These are phyloP conservation scores for Spondyliosoma cantharus DNA, from an alignment of 2,797 vertebrate genomes.

Conservation along the genomic window DNA sequence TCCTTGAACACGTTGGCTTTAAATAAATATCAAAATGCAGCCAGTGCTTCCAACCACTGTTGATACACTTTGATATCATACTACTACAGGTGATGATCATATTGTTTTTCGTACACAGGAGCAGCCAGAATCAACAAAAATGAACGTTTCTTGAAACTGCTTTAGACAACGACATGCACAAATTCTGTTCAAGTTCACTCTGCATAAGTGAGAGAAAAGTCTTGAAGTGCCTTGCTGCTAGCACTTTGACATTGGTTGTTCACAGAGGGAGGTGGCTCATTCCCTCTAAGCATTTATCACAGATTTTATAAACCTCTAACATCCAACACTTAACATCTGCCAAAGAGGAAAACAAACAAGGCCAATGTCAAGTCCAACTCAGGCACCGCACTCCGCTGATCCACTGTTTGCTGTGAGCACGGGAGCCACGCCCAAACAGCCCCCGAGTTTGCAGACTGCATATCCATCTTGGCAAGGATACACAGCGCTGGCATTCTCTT, in stretches of 20 bases:
- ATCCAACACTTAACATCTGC: conserved; percentile 52
- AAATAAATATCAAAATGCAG: conserved; percentile 15
- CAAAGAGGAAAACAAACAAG: conserved; percentile 65
- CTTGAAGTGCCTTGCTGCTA: conserved; percentile 7
- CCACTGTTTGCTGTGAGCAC: conserved; percentile 72
- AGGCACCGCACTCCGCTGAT: conserved; percentile 52
- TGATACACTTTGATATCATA: neutral
- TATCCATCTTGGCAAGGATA: conserved; percentile 80
- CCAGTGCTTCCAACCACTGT: neutral
- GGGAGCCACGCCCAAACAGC: conserved; percentile 70
- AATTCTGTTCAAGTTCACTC: neutral
- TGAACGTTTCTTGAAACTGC: no score
- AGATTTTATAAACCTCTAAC: conserved; percentile 22
- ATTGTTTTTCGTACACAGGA: no score
- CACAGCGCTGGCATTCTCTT: conserved; percentile 77
- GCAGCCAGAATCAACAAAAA: no score
- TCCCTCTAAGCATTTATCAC: conserved; percentile 21
- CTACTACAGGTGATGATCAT: no score
- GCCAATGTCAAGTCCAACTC: conserved; percentile 57
- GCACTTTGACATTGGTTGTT: conserved; percentile 16
- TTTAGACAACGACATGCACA: no score
- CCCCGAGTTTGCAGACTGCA: conserved; percentile 72
- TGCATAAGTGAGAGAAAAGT: neutral
- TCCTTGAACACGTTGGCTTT: conserved; percentile 1
- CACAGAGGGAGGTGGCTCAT: neutral